Percentiles rank a stretch among this genome's conserved stretches.
These are phyloP conservation scores for Papilio gigon DNA, from an alignment of 2,888 invertebrate genomes.

Conservation along the genomic window DNA sequence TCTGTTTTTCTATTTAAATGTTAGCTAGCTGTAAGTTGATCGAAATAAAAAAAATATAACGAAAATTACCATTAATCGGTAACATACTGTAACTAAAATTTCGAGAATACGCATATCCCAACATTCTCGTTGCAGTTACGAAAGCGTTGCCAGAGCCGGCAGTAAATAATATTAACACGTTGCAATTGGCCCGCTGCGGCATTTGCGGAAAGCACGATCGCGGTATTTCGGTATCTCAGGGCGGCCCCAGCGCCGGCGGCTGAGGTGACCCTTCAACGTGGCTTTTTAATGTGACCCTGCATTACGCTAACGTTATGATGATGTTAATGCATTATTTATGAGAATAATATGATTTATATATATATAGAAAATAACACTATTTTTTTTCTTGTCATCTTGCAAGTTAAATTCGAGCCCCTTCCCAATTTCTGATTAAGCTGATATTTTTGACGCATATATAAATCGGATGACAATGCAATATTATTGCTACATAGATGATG, in stretches of 20 bases:
- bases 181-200: constrained; percentile 68
- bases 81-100: constrained; percentile 22
- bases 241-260: constrained; percentile 50
- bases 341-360: too few relatives aligned
- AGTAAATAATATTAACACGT: constrained; percentile 81
- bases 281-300: not conserved
- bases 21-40: too few relatives aligned
- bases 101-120: constrained; percentile 32
- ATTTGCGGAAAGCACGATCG: constrained; percentile 74
- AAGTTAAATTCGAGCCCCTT: too few relatives aligned
- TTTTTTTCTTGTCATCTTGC: too few relatives aligned
- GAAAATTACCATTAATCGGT: not conserved
- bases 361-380: too few relatives aligned
- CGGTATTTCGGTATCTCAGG: constrained; percentile 64
- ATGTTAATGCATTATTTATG: not conserved
- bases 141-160: constrained; percentile 56
- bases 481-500: too few relatives aligned
- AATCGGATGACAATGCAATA: too few relatives aligned
- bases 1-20: too few relatives aligned
- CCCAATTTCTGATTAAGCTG: too few relatives aligned
- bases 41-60: too few relatives aligned
- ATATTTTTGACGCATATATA: too few relatives aligned
- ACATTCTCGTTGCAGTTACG: constrained; percentile 57
- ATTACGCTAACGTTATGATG: not conserved
- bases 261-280: constrained; percentile 5